Percentiles rank a stretch among this genome's conserved stretches.
Evolutionary conservation across 2,797 vertebrate genomes (phyloP).

Genomic region (Acomys russatus): DNA sequence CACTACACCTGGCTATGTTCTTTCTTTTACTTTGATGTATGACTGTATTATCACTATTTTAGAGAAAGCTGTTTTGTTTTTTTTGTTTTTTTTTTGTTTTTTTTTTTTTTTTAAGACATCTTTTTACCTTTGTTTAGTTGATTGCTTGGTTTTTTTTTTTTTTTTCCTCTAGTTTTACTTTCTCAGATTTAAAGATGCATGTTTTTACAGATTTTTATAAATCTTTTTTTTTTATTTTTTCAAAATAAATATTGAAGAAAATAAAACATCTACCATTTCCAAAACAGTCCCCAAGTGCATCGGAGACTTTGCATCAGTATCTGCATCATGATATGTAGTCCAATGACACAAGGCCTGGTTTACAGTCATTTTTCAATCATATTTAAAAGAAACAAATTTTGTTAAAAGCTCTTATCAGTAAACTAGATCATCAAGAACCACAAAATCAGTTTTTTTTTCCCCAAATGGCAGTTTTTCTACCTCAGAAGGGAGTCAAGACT

Average conservation of each 20-base stretch:
- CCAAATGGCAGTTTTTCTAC: constrained; percentile 84
- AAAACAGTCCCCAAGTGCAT: constrained; percentile 88
- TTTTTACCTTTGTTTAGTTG: not conserved
- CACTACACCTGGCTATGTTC: not conserved
- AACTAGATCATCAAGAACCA: constrained; percentile 86
- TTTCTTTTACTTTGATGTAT: not conserved
- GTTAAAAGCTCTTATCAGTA: not conserved
- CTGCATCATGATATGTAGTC: constrained; percentile 88
- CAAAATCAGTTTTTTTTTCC: constrained; percentile 85
- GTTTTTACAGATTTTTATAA: not conserved
- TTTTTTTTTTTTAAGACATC: not conserved
- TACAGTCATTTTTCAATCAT: constrained; percentile 86
- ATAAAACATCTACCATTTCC: constrained; percentile 86
- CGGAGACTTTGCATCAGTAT: constrained; percentile 89
- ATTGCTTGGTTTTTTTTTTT: not conserved
- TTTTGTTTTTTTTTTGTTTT: not conserved
- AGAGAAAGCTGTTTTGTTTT: not conserved
- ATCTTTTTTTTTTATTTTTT: not conserved
- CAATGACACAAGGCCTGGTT: constrained; percentile 87
- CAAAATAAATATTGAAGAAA: no score
- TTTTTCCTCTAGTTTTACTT: not conserved
- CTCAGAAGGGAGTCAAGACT: constrained; percentile 82
- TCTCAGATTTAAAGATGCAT: not conserved
- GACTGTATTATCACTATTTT: not conserved
- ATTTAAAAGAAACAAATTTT: constrained; percentile 81